Evolutionary conservation across 53 echinoderm and acorn worm species (phyloP), one percentile per base, ranked within the genome.

Genomic region (Antedon mediterranea): DNA sequence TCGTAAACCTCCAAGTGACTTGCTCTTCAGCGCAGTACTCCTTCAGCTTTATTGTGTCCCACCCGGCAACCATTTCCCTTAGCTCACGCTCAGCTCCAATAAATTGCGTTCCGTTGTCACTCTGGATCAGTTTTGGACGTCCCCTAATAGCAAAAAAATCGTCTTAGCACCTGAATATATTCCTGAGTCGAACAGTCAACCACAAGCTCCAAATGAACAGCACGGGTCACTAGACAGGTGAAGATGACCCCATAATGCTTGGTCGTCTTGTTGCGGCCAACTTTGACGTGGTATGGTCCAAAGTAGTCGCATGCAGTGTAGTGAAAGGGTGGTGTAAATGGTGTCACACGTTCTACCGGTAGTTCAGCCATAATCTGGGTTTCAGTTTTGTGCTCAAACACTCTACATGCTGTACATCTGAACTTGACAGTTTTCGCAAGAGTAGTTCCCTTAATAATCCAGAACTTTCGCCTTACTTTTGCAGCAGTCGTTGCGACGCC

Each of bases 11-110:
- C 90, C 90, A 90, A 31, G 33, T 34, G 31, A 78, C 42, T 29
- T 82, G 76, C 43, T 73, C 74, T 28, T 87, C 85, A n/a, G 90
- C 87, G 77, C 90, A 90, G 57, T 82, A 90, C 29, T 90, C 90
- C 44, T 74, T 78, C 37, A 90, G 82, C 77, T 82, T 73, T 11
- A 30, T 30, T 57, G 78, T 75, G 31, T 33, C 43, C 86, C 84
- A 86, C 29, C 90, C 90, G 7, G 20, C 32, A 29, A 86, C 43
- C 90, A 87, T 87, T 37, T 78, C 79, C 30, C 84, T 78, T 41
- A 86, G 77, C 32, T 86, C 77, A 3, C 79, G 81, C 44, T 87
- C 33, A 0, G 87, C 82, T 32, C 87, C 87, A 43, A 90, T 82
- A 32, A 90, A 84, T 43, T 90, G 85, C 14, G 79, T 87, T 4